These are phyloP conservation scores for Tetanocera ferruginea DNA, from an alignment of 2,888 invertebrate genomes.

Conservation along the genomic window DNA sequence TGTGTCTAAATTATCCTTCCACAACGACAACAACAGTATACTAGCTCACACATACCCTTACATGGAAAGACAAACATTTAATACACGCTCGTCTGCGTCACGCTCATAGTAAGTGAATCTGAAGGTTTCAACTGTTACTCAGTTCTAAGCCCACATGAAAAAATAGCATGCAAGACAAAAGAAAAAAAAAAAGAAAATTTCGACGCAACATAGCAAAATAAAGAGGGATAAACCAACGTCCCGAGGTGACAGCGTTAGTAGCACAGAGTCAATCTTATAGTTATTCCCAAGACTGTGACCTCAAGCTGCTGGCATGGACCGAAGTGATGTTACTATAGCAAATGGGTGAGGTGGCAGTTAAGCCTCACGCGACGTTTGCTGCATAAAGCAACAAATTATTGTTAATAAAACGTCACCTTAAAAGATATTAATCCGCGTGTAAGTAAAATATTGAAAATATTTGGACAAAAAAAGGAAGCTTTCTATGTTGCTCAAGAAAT, in stretches of 20 bases:
- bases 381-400: no score
- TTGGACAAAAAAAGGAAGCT: no score
- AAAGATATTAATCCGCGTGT: no score
- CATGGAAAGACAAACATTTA: not conserved
- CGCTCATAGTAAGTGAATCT: not conserved
- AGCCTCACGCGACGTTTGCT: no score
- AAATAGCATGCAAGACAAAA: constrained; percentile 44
- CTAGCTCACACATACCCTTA: not conserved
- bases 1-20: constrained; percentile 61
- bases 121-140: constrained; percentile 43
- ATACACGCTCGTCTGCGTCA: not conserved
- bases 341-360: not conserved
- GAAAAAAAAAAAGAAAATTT: constrained; percentile 7
- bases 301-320: not conserved
- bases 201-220: not conserved
- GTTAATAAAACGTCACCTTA: no score
- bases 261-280: not conserved
- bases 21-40: constrained; percentile 43
- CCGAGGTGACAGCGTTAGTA: not conserved
- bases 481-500: no score
- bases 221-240: not conserved
- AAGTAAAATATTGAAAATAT: no score
- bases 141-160: constrained; percentile 33
- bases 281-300: not conserved
- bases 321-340: not conserved